Evolutionary conservation across 2,888 invertebrate species (phyloP).

Genomic region (Drosophila kanekoi): DNA sequence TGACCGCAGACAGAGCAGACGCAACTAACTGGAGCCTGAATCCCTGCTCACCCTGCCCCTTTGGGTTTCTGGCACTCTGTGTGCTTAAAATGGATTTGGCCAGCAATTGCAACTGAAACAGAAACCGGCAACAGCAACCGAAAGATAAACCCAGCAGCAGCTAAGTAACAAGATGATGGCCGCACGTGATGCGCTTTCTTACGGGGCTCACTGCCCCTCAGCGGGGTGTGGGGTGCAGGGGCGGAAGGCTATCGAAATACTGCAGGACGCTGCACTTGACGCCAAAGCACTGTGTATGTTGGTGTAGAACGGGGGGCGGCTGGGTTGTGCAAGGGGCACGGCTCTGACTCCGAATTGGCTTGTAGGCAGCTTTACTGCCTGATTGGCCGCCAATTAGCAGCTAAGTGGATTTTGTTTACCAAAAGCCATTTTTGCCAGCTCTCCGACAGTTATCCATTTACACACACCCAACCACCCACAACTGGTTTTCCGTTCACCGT

Average conservation of each 20-base stretch:
- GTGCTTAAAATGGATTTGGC: slow-evolving; percentile 72
- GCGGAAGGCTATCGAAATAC: neutral
- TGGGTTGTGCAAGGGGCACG: too few species aligned
- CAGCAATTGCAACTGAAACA: slow-evolving; percentile 33
- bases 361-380: slow-evolving; percentile 33
- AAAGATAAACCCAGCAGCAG: slow-evolving; percentile 49
- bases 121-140: slow-evolving; percentile 18
- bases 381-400: slow-evolving; percentile 78
- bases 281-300: neutral
- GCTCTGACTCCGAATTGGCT: neutral
- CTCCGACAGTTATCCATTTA: neutral
- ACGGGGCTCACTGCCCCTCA: slow-evolving; percentile 1
- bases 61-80: neutral
- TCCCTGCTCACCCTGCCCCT: neutral
- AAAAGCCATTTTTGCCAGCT: slow-evolving; percentile 45
- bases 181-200: slow-evolving; percentile 61
- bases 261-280: slow-evolving; percentile 14
- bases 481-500: neutral
- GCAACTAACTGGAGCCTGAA: slow-evolving; percentile 31
- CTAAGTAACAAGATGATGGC: slow-evolving; percentile 67
- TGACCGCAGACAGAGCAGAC: slow-evolving; percentile 46
- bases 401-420: slow-evolving; percentile 73
- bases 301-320: too few species aligned
- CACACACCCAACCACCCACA: neutral
- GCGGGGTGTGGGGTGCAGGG: too few species aligned